Percentiles rank a stretch among this genome's conserved stretches.
These are phyloP conservation scores for Hirundichthys speculiger DNA, from an alignment of 2,113 vertebrate genomes.

Conservation along the genomic window DNA sequence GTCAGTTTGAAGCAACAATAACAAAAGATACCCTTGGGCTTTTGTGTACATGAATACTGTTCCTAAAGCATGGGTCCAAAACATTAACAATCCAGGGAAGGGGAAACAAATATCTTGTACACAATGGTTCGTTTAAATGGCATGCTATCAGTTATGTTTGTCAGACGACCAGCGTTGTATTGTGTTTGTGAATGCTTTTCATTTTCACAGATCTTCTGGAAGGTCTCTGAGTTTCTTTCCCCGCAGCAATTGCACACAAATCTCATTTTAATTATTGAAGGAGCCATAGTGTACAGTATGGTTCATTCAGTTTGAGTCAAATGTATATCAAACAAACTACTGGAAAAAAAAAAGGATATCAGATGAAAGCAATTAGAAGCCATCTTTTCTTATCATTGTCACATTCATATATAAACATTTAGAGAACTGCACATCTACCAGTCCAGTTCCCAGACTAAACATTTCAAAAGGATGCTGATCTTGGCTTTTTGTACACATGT, in stretches of 20 bases:
- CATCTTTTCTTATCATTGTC: too few relatives aligned
- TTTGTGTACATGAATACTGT: slow-evolving; percentile 61
- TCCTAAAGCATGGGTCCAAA: slow-evolving; percentile 47
- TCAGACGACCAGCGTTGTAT: slow-evolving; percentile 27
- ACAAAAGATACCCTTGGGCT: slow-evolving; percentile 73
- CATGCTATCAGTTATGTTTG: slow-evolving; percentile 51
- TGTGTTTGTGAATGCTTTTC: slow-evolving; percentile 30
- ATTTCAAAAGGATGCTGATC: too few relatives aligned
- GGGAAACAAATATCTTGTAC: slow-evolving; percentile 49
- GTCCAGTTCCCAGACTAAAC: too few relatives aligned
- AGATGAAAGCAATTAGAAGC: not conserved
- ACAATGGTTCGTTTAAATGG: slow-evolving; percentile 56
- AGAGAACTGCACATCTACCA: too few relatives aligned
- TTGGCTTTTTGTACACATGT: too few relatives aligned
- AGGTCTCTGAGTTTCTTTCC: slow-evolving; percentile 24
- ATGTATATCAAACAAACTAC: slow-evolving; percentile 10
- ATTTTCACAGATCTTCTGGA: slow-evolving; percentile 29
- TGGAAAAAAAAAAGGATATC: not conserved
- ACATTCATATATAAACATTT: too few relatives aligned
- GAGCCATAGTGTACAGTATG: not conserved
- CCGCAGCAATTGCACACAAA: slow-evolving; percentile 1
- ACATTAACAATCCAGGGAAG: slow-evolving; percentile 56
- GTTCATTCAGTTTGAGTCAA: not conserved
- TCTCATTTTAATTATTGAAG: slow-evolving; percentile 16
- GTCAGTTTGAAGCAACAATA: slow-evolving; percentile 51